A percentile compares a stretch with the other conserved stretches of the same genome.
Evolutionary conservation across 1,140 invertebrate species (phyloP).

Genomic region (Papilio xuthus): DNA sequence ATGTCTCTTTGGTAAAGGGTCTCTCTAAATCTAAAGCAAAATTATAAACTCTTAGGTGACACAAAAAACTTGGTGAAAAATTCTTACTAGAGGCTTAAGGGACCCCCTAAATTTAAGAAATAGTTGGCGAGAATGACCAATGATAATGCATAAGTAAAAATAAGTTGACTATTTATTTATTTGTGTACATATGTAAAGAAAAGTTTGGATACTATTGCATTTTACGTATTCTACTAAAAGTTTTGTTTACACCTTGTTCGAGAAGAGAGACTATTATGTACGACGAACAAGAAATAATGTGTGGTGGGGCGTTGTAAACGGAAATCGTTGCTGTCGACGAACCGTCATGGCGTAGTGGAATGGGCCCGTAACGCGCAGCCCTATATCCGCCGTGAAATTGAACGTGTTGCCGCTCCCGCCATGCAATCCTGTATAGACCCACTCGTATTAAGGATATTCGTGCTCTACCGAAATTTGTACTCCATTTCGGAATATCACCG

Average conservation of each 20-base stretch:
- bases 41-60: too few species aligned
- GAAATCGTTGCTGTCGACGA: constrained; percentile 69
- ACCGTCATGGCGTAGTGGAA: constrained; percentile 65
- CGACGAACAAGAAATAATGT: constrained; percentile 58
- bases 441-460: constrained; percentile 18
- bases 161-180: too few species aligned
- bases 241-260: constrained; percentile 9
- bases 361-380: constrained; percentile 67
- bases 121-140: too few species aligned
- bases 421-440: constrained; percentile 43
- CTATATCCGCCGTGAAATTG: constrained; percentile 76
- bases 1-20: too few species aligned
- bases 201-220: too few species aligned
- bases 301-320: constrained; percentile 53
- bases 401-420: constrained; percentile 68
- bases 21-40: too few species aligned
- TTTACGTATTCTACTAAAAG: background rate
- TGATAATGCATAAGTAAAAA: too few species aligned
- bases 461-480: constrained; percentile 19
- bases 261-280: constrained; percentile 38
- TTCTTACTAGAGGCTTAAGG: too few species aligned
- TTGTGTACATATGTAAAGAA: too few species aligned
- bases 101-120: too few species aligned
- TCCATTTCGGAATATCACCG: constrained; percentile 7
- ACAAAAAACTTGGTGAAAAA: too few species aligned